phyloP scores from a whole-genome alignment of 1,140 invertebrate genomes.

The Maconellicoccus hirsutus region DNA sequence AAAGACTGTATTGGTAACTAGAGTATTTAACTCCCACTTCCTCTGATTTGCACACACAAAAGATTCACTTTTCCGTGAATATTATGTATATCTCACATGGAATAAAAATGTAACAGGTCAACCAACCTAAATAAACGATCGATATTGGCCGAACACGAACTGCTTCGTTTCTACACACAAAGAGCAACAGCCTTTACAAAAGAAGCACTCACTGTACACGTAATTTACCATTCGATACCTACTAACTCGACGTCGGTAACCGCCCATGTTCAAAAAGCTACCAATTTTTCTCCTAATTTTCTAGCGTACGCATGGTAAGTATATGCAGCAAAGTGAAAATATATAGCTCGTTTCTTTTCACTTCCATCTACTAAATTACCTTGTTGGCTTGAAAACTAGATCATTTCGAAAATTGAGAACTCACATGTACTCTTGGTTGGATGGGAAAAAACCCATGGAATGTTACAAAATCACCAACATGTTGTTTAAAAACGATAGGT shows the following conservation, averaged over 20 bases:
- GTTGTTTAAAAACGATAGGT: too few relatives aligned
- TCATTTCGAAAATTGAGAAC: too few relatives aligned
- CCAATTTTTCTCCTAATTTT: neutral
- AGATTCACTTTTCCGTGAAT: conserved; percentile 9
- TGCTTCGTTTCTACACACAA: conserved; percentile 2
- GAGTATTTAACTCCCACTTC: too few relatives aligned
- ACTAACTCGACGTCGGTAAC: neutral
- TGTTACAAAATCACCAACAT: too few relatives aligned
- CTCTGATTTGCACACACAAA: neutral
- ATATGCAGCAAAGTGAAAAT: too few relatives aligned
- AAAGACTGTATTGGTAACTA: too few relatives aligned
- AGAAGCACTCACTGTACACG: conserved; percentile 15
- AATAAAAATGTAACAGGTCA: conserved; percentile 20
- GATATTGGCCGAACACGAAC: conserved; percentile 17
- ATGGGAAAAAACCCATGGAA: too few relatives aligned
- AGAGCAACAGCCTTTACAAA: conserved; percentile 20
- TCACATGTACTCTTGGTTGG: too few relatives aligned
- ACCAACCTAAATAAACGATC: conserved; percentile 17
- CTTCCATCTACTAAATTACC: too few relatives aligned
- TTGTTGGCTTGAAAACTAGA: too few relatives aligned
- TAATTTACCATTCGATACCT: conserved; percentile 16
- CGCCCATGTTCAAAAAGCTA: conserved; percentile 1
- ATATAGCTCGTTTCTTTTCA: too few relatives aligned
- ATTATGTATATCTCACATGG: neutral
- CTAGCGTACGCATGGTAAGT: too few relatives aligned